Conservation (phyloP, 2,888 invertebrate species). For the Amiota mariae region DNA sequence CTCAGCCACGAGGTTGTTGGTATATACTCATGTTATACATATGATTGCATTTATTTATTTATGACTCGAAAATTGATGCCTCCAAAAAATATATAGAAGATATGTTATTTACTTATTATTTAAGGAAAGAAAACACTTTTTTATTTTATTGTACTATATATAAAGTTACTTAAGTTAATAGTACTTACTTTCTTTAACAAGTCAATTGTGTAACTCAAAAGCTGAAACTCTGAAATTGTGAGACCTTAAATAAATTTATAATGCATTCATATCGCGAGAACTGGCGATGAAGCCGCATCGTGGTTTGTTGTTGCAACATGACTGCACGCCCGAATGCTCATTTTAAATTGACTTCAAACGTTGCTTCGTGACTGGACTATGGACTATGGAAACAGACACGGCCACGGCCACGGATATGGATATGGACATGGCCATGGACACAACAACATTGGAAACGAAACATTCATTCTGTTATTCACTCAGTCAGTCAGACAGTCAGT, state of each 20-base stretch:
- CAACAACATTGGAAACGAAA: too few relatives aligned
- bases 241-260: conserved; percentile 22
- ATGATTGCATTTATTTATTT: too few relatives aligned
- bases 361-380: conserved; percentile 64
- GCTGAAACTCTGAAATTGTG: neutral
- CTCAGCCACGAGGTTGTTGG: too few relatives aligned
- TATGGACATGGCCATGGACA: conserved; percentile 39
- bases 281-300: neutral
- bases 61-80: too few relatives aligned
- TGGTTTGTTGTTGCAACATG: conserved; percentile 47
- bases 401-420: conserved; percentile 6
- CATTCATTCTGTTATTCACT: neutral
- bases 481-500: neutral
- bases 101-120: too few relatives aligned
- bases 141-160: too few relatives aligned
- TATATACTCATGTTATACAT: too few relatives aligned
- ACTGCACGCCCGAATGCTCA: conserved; percentile 66
- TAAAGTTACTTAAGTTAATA: neutral
- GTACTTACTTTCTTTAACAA: too few relatives aligned
- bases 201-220: neutral
- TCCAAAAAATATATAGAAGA: too few relatives aligned
- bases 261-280: conserved; percentile 10
- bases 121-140: too few relatives aligned
- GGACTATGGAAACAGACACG: conserved; percentile 52
- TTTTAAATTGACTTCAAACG: conserved; percentile 68